Base-by-base conservation (phyloP, 2,888 invertebrate genomes). In the Melinaea menophilus region DNA sequence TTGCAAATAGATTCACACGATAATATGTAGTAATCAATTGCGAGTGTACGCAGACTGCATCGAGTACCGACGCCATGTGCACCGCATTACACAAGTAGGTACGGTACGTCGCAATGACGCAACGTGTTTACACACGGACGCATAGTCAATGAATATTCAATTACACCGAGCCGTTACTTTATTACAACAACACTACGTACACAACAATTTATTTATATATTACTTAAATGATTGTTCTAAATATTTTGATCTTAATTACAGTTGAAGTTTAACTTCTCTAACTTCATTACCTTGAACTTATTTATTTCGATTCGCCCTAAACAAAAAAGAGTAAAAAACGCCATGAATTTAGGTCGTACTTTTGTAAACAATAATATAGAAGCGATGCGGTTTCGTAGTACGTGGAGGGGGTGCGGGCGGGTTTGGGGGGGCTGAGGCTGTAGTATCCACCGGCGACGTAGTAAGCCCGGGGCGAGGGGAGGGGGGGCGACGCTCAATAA, bases 391-490 rank as follows among this genome's bases (percentile, higher is more conserved):
- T 74, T 71, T 69, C 75, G 65, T 79, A 73, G 78, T 80, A 79
- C 75, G 73, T 71, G 71, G 78, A 71, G 67, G 69, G 51, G 67
- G 73, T 75, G 76, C 74, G 75, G 75, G 74, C 13, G 75, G 73
- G 69, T 77, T 70, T 75, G 75, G 78, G 69, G 75, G 76, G 65
- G 76, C 68, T 77, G 74, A 82, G 84, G 80, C 78, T 84, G 84
- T 83, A 82, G 85, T 86, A 31, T 5, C 22, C 31, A 31, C 22
- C 22, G 82, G 74, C 80, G 80, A 69, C 84, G 85, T 86, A 86
- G 86, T 85, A 85, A 82, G 76, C 74, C 75, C 73, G 76, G 74
- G 64, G 75, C 60, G 72, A 68, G 64, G 71, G 69, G 73, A 72
- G 72, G 69, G 67, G 66, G 64, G 65, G 67, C 61, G 51, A 55